A percentile compares a stretch with the other conserved stretches of the same genome.
Evolutionary conservation across 2,113 vertebrate genomes (phyloP).

Genomic region (Gasterosteus nipponicus): DNA sequence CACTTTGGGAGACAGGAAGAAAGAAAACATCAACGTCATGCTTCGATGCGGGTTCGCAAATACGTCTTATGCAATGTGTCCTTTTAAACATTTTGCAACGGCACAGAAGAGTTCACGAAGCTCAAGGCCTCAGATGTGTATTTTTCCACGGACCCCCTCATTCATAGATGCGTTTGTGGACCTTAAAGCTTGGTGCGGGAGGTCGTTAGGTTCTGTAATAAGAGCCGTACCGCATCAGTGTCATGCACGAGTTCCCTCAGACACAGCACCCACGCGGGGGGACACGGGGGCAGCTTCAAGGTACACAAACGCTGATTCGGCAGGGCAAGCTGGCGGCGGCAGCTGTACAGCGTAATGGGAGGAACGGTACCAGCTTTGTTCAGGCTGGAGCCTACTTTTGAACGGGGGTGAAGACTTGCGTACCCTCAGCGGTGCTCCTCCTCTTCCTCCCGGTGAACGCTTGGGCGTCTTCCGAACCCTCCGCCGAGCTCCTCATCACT

Average conservation of each 20-base stretch:
- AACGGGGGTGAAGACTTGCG: conserved; percentile 31
- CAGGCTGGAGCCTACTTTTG: conserved; percentile 1
- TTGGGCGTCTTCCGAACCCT: conserved; percentile 71
- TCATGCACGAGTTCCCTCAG: conserved; percentile 57
- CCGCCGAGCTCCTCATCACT: conserved; percentile 65
- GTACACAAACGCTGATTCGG: conserved; percentile 60
- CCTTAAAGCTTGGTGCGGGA: conserved; percentile 16
- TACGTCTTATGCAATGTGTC: conserved; percentile 41
- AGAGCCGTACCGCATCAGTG: conserved; percentile 56
- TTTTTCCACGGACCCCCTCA: neutral
- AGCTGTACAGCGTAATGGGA: conserved; percentile 27
- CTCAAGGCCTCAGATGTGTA: conserved; percentile 10
- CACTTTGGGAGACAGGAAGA: conserved; percentile 72
- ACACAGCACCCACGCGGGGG: conserved; percentile 19
- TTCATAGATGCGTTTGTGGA: conserved; percentile 1
- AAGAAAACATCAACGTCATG: conserved; percentile 23
- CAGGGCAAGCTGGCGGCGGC: conserved; percentile 54
- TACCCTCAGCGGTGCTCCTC: conserved; percentile 77
- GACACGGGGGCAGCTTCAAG: conserved; percentile 43
- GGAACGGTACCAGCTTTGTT: conserved; percentile 58
- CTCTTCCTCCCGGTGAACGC: conserved; percentile 73
- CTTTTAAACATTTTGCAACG: conserved; percentile 26
- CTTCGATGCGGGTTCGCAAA: conserved; percentile 39
- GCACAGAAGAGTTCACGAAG: neutral
- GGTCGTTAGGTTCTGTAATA: conserved; percentile 59